Conservation (phyloP, 1,140 invertebrate species). For the Macrotrachela quadricornifera region DNA sequence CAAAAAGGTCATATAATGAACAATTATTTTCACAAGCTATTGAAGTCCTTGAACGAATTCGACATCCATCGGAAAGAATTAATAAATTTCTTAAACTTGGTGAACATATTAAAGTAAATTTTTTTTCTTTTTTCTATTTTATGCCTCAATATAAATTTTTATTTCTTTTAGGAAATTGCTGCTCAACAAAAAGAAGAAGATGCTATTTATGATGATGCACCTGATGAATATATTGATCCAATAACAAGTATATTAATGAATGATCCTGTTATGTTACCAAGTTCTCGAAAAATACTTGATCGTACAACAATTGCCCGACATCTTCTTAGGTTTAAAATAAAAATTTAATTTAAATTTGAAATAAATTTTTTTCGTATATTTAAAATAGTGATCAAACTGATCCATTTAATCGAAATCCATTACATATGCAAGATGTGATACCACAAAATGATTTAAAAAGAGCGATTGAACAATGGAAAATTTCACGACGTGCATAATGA, state of each 20-base stretch:
- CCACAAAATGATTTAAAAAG: conserved; percentile 51
- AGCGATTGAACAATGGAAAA: conserved; percentile 53
- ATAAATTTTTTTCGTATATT: not conserved
- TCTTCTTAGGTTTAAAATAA: conserved; percentile 12
- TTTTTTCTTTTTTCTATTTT: conserved; percentile 11
- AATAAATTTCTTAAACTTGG: no score
- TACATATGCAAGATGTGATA: conserved; percentile 75
- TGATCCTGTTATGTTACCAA: conserved; percentile 77
- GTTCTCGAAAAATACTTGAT: conserved; percentile 62
- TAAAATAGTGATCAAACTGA: conserved; percentile 65
- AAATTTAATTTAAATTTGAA: conserved; percentile 3
- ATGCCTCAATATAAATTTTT: conserved; percentile 1
- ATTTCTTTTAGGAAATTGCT: conserved; percentile 33
- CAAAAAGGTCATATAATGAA: conserved; percentile 38
- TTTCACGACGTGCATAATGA: no score
- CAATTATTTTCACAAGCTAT: conserved; percentile 48
- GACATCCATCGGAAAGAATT: no score
- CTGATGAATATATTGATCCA: conserved; percentile 80
- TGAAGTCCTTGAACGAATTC: conserved; percentile 29
- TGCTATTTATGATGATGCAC: conserved; percentile 57
- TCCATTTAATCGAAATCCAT: conserved; percentile 72
- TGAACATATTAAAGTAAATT: no score
- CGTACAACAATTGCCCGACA: conserved; percentile 55
- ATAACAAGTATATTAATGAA: conserved; percentile 83
- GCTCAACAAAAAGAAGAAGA: conserved; percentile 47